Conservation (phyloP, 2,888 invertebrate genomes). For the Mythimna vitellina region DNA sequence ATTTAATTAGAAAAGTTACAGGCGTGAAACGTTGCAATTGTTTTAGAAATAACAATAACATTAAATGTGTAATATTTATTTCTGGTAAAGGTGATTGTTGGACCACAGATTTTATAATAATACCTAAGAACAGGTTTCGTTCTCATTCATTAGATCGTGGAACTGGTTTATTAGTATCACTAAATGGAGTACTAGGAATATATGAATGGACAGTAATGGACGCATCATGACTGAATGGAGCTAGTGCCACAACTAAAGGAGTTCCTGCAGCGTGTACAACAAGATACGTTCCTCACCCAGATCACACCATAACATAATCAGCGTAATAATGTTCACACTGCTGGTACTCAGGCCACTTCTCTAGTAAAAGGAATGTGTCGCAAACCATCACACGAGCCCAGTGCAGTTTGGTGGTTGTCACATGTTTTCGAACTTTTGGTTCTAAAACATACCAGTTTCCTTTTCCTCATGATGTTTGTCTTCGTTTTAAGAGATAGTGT, state of each 20-base stretch:
- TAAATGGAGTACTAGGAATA: background rate
- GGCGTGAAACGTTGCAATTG: slow-evolving; percentile 35
- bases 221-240: background rate
- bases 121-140: slow-evolving; percentile 19
- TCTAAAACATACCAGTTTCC: too few relatives aligned
- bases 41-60: slow-evolving; percentile 21
- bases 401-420: too few relatives aligned
- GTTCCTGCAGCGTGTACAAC: background rate
- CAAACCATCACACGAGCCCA: too few relatives aligned
- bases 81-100: background rate
- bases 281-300: too few relatives aligned
- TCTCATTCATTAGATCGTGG: slow-evolving; percentile 20
- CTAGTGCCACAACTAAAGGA: background rate
- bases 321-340: too few relatives aligned
- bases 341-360: too few relatives aligned
- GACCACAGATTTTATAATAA: background rate
- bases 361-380: too few relatives aligned
- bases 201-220: background rate
- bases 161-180: slow-evolving; percentile 2
- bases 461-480: too few relatives aligned
- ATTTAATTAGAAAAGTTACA: slow-evolving; percentile 34
- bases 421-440: too few relatives aligned
- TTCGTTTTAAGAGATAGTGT: too few relatives aligned
- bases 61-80: background rate
- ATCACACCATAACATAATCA: too few relatives aligned